phyloP scores from a whole-genome alignment of 2,113 vertebrate species.

The Cranoglanis bouderius region DNA sequence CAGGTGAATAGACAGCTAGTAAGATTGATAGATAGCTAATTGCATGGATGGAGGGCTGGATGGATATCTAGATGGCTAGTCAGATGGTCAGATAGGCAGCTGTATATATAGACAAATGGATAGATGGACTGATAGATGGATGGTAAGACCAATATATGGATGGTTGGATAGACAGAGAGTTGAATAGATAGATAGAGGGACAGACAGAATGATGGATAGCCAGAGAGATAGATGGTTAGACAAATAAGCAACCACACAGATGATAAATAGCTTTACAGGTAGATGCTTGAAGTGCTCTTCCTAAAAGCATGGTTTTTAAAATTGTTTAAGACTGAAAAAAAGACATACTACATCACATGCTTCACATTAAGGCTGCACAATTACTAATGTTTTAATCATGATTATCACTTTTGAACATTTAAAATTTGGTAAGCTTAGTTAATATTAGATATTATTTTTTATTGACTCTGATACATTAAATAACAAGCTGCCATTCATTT shows the following conservation, averaged over 20 bases:
- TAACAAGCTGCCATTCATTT: neutral
- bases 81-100: neutral
- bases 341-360: neutral
- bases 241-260: neutral
- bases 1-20: neutral
- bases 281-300: neutral
- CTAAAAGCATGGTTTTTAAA: neutral
- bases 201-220: neutral
- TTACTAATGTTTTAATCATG: neutral
- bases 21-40: neutral
- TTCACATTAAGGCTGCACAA: neutral
- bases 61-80: neutral
- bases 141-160: neutral
- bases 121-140: neutral
- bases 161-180: neutral
- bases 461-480: neutral
- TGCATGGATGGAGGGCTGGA: neutral
- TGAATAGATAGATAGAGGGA: neutral
- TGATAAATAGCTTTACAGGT: neutral
- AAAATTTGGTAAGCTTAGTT: neutral
- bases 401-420: neutral
- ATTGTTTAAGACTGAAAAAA: neutral
- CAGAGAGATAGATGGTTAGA: neutral
- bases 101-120: neutral
- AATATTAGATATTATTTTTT: neutral